Base-by-base conservation (phyloP, 2,888 invertebrate species). In the Nycteola revayana region DNA sequence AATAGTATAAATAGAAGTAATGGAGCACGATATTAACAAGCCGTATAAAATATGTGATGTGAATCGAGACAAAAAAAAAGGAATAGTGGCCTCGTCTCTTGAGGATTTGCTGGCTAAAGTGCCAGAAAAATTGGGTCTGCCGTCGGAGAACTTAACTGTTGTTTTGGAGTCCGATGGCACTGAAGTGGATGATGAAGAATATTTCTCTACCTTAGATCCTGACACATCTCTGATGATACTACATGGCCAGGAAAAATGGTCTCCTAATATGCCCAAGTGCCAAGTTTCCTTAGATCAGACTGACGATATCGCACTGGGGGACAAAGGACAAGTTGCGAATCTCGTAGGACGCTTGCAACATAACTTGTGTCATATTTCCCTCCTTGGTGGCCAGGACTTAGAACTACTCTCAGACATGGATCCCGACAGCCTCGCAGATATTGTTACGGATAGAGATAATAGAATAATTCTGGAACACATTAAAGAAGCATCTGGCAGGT, bases 171-270 rank as follows among this genome's bases (percentile, higher is more conserved):
- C 92, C 28, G 98, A 98, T 85, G 98, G 98, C 18, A 98, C 98
- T 0, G 97, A 98, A 89, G 95, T 98, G 29, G 97, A 98, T 62
- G 97, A 98, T 68, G 97, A 98, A 75, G 97, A 97, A 73, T 98
- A 97, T 80, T 98, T 98, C 77, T 94, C 94, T 28, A 97, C 97
- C 1, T 87, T 98, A 47, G 96, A 97, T 60, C 93, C 93, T 49
- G 96, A 98, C 66, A 96, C 96, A 9, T 93, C 93, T 64, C 90
- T 96, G 44, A 96, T 96, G 94, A 92, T 96, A 29, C 90, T 96
- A 31, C 92, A 92, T 48, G 92, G 92, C 4, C 91, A 92, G 53
- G 94, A 96, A 73, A 94, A 93, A 68, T 96, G 96, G 96, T 83
- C 90, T 38, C 91, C 91, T 1, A 88, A 90, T 50, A 89, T 90